Base-by-base conservation (phyloP, 1,140 invertebrate species). In the Drosophila tristis region DNA sequence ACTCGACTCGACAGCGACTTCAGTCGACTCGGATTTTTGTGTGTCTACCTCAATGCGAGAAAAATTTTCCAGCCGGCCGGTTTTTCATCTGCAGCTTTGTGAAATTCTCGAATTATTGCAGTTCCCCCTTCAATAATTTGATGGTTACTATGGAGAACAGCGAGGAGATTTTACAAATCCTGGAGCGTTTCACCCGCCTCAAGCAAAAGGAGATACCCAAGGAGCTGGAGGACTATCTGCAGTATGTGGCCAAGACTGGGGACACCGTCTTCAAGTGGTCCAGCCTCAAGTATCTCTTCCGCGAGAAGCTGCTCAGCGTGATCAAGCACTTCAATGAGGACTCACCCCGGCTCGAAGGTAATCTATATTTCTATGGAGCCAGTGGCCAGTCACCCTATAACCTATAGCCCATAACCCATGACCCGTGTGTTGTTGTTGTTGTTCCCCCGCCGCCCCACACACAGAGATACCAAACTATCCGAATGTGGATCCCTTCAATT, bases 241-340 rank as follows among this genome's bases (percentile, higher is more conserved):
- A 94, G 72, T 97, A 96, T 93, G 97, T 99, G 57, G 98, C 98
- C 0, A 96, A 97, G 93, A 98, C 97, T 59, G 98, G 98, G 56
- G 97, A 99, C 92, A 97, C 97, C 7, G 94, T 98, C 25, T 98
- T 97, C 91, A 97, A 98, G 75, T 99, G 98, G 98, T 93, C 95
- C 20, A 93, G 96, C 53, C 94, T 99, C 16, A 98, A 98, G 92
- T 95, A 95, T 79, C 94, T 99, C 57, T 96, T 98, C 90, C 94
- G 96, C 65, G 95, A 97, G 89, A 98, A 98, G 91, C 93, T 98
- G 3, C 94, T 97, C 9, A 94, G 94, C 59, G 97, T 98, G 11
- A 97, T 98, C 81, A 96, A 95, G 35, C 95, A 98, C 56, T 98
- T 98, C 84, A 95, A 97, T 66, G 95, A 97, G 90, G 95, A 95